A percentile compares a stretch with the other conserved stretches of the same genome.
phyloP scores from a whole-genome alignment of 2,797 vertebrate species.

The Phrynocephalus guinanensis region DNA sequence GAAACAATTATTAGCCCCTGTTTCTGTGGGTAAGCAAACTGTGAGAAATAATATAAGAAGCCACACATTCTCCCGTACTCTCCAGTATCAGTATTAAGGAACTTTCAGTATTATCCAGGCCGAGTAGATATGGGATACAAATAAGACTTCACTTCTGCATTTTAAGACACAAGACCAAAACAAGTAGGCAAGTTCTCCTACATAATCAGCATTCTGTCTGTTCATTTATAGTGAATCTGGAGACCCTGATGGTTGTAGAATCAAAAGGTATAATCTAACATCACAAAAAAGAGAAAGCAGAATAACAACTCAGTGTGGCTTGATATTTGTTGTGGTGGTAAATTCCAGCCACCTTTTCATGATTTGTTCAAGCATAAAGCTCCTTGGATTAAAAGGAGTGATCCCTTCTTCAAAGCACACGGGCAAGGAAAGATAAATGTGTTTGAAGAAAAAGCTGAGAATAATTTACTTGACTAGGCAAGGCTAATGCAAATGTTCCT shows the following conservation, averaged over 20 bases:
- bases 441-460: conserved; percentile 63
- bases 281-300: not conserved
- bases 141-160: too few species aligned
- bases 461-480: conserved; percentile 56
- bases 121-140: too few species aligned
- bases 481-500: conserved; percentile 52
- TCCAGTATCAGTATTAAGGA: too few species aligned
- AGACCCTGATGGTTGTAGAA: not conserved
- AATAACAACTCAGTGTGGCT: not conserved
- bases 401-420: conserved; percentile 31
- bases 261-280: not conserved
- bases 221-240: not conserved
- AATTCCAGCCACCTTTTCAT: not conserved
- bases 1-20: too few species aligned
- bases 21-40: too few species aligned
- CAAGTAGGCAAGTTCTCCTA: not conserved
- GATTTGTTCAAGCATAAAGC: not conserved
- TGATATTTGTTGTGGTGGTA: not conserved
- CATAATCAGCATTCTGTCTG: not conserved
- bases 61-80: too few species aligned
- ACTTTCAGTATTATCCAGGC: too few species aligned
- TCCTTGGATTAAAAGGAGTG: not conserved
- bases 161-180: too few species aligned
- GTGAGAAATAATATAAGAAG: too few species aligned
- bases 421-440: conserved; percentile 22